Base-by-base conservation (phyloP, 2,888 invertebrate genomes). In the Caenorhabditis japonica region DNA sequence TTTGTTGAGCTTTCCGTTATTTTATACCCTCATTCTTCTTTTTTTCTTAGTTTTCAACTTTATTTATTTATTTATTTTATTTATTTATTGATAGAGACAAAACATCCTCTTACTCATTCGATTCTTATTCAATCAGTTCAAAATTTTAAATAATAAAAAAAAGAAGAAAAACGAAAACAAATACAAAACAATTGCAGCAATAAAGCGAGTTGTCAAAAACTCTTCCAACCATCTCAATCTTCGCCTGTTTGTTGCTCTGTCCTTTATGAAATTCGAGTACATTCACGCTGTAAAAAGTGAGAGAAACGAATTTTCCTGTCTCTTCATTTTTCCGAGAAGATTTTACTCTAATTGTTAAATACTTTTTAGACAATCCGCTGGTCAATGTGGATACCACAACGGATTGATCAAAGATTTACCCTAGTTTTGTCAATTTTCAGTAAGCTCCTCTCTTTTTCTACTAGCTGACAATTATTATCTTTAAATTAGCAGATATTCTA, bases 301-400 rank as follows among this genome's bases (percentile, higher is more conserved):
- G n/a, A 30, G 19, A 41, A 13, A 23, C 27, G 21, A 34, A 21
- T 41, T 7, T 13, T 30, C 43, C 23, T 25, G 15, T 39, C 41
- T 41, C 17, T 39, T 7, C 38, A 39, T 36, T 19, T 27, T 17
- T 30, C 25, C 30, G 12, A 17, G 19, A 41, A 25, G 12, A n/a
- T 33, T 19, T 19, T 17, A 21, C 5, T 44, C n/a, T n/a, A 12
- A 3, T 34, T 25, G 15, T 36, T 10, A 10, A n/a, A n/a, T n/a
- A n/a, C 1, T 19, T 66, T 59, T 21, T 47, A 69, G 55, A 69
- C 52, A 69, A 46, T 58, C 56, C 41, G 34, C 8, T n/a, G 30
- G 5, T 39, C n/a, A 52, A 58, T 70, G 70, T 61, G 60, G 55
- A 39, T 61, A 53, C 60, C 70, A 39, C 70, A 71, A 51, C 70